A percentile compares a stretch with the other conserved stretches of the same genome.
These are phyloP conservation scores for Habrosyne pyritoides DNA, from an alignment of 2,888 invertebrate genomes.

Conservation along the genomic window DNA sequence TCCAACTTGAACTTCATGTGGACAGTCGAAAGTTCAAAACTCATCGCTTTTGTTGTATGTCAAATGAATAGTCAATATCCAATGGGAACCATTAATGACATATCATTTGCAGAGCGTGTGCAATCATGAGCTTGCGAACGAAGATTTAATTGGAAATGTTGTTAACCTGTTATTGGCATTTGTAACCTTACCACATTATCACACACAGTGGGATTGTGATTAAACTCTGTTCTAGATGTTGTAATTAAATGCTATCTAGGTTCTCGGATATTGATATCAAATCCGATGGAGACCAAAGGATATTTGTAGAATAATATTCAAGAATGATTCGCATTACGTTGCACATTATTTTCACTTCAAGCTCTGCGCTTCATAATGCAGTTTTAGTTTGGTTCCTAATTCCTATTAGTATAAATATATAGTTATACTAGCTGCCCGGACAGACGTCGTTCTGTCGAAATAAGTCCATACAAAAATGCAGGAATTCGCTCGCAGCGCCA, in stretches of 20 bases:
- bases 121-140: no score
- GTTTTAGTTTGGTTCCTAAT: no score
- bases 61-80: not conserved
- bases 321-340: constrained; percentile 14
- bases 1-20: not conserved
- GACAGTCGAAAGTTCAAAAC: not conserved
- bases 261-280: not conserved
- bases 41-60: constrained; percentile 13
- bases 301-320: constrained; percentile 2
- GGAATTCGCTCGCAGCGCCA: no score
- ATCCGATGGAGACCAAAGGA: not conserved
- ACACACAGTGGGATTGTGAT: not conserved
- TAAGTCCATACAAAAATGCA: no score
- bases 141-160: no score
- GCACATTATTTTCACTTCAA: not conserved
- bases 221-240: no score
- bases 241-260: not conserved
- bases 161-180: no score
- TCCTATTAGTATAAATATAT: not conserved
- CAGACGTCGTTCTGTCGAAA: no score
- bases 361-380: not conserved
- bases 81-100: not conserved
- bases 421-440: no score
- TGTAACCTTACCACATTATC: not conserved
- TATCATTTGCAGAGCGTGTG: not conserved